phyloP scores from a whole-genome alignment of 2,888 invertebrate genomes.

The Zootermopsis nevadensis region DNA sequence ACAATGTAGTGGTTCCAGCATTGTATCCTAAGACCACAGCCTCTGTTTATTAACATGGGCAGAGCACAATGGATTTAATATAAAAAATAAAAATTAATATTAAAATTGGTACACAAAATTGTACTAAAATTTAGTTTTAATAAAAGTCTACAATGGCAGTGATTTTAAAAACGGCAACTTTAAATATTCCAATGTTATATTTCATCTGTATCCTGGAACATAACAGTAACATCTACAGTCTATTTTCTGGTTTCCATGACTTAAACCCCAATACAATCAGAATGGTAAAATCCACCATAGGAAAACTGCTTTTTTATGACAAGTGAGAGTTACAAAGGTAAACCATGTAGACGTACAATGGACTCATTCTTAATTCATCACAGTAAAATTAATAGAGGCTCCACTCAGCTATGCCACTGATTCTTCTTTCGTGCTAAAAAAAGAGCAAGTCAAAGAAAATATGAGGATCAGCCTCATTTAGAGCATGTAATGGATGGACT shows the following conservation, averaged over 20 bases:
- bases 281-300: constrained; percentile 17
- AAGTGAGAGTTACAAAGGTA: too few species aligned
- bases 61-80: constrained; percentile 10
- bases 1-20: too few species aligned
- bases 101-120: constrained; percentile 7
- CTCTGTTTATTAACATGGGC: constrained; percentile 12
- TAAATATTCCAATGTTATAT: background rate
- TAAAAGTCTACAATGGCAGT: constrained; percentile 28
- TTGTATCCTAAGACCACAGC: background rate
- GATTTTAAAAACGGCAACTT: constrained; percentile 17
- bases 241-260: background rate
- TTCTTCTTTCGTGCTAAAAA: too few species aligned
- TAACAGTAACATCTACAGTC: background rate
- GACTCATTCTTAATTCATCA: too few species aligned
- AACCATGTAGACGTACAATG: too few species aligned
- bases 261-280: background rate
- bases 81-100: constrained; percentile 20
- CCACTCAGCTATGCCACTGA: too few species aligned
- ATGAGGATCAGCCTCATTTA: too few species aligned
- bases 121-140: background rate
- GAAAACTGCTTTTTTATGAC: background rate
- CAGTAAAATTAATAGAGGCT: too few species aligned
- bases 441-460: too few species aligned
- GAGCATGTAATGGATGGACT: too few species aligned
- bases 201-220: background rate